phyloP scores from a whole-genome alignment of 2,888 invertebrate genomes.

The Branchinecta sandiegonensis region DNA sequence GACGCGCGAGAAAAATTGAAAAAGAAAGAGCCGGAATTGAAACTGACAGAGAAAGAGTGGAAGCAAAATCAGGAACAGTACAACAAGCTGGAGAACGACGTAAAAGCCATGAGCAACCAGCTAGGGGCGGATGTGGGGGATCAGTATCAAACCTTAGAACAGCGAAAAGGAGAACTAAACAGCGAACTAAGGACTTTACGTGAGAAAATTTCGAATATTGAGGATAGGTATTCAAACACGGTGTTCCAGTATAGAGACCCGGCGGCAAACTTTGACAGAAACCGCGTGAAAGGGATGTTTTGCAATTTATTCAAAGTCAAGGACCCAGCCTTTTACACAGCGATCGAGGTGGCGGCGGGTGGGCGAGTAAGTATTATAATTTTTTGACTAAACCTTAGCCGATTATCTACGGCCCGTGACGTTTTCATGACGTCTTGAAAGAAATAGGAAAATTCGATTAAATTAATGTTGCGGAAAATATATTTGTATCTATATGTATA shows the following conservation, averaged over 20 bases:
- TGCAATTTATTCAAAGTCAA: conserved; percentile 60
- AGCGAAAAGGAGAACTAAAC: conserved; percentile 41
- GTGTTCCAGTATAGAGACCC: conserved; percentile 64
- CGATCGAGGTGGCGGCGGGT: conserved; percentile 72
- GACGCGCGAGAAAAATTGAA: conserved; percentile 48
- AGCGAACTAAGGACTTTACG: conserved; percentile 42
- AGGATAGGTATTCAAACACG: conserved; percentile 36
- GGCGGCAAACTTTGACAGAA: conserved; percentile 50
- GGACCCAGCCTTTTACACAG: conserved; percentile 50
- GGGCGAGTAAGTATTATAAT: conserved; percentile 47
- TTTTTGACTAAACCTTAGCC: not conserved
- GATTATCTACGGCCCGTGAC: too few relatives aligned
- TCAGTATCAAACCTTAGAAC: conserved; percentile 43
- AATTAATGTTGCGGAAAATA: too few relatives aligned
- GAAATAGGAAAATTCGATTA: too few relatives aligned
- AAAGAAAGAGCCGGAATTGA: conserved; percentile 50
- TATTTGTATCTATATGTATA: too few relatives aligned
- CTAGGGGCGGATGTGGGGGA: conserved; percentile 40
- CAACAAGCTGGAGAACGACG: conserved; percentile 31
- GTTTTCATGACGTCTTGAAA: too few relatives aligned
- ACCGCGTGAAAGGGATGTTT: conserved; percentile 42
- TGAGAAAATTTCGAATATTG: conserved; percentile 44
- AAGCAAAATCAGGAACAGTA: conserved; percentile 42
- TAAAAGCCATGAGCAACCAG: conserved; percentile 35
- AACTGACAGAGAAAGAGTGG: conserved; percentile 50